Conservation (phyloP, 2,113 vertebrate genomes). For the Pangasianodon hypophthalmus region DNA sequence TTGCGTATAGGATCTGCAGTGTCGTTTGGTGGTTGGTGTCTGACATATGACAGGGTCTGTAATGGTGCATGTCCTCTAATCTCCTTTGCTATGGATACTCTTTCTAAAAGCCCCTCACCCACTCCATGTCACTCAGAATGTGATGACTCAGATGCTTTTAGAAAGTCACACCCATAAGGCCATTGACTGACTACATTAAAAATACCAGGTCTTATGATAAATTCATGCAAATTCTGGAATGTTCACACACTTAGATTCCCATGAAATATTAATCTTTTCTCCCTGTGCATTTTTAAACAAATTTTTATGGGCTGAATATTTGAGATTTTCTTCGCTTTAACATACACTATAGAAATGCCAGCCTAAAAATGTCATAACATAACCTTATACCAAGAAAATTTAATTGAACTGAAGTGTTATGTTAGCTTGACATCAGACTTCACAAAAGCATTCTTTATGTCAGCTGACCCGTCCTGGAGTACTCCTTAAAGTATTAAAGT, state of each 20-base stretch:
- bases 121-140: constrained; percentile 5
- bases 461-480: not conserved
- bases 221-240: constrained; percentile 45
- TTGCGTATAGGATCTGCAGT: not conserved
- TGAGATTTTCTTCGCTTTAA: not conserved
- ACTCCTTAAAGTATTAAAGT: not conserved
- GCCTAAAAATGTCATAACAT: not conserved
- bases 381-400: not conserved
- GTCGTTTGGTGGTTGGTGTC: not conserved
- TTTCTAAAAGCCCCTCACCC: not conserved
- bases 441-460: not conserved
- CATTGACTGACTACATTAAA: constrained; percentile 34
- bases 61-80: not conserved
- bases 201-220: constrained; percentile 44
- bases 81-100: not conserved
- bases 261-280: constrained; percentile 37
- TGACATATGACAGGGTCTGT: not conserved
- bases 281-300: constrained; percentile 32
- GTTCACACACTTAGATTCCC: constrained; percentile 37
- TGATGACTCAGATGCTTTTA: constrained; percentile 36
- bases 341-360: not conserved
- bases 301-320: constrained; percentile 30
- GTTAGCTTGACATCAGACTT: not conserved
- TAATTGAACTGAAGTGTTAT: not conserved
- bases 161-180: constrained; percentile 14